Evolutionary conservation across 2,797 vertebrate genomes (phyloP).

Genomic region (Trematomus bernacchii): DNA sequence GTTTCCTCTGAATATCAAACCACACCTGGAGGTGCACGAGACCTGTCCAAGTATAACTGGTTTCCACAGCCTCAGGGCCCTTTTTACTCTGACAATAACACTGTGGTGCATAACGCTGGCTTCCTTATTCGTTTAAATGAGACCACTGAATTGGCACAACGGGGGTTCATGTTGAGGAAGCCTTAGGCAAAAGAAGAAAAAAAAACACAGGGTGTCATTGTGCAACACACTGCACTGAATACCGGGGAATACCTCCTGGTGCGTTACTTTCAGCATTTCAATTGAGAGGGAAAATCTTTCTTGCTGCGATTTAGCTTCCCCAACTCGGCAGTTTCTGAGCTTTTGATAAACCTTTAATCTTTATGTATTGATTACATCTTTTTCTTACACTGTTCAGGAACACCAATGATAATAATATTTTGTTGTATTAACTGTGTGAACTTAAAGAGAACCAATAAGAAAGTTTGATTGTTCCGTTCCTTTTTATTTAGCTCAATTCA

Average conservation of each 20-base stretch:
- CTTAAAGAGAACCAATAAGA: not conserved
- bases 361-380: conserved; percentile 32
- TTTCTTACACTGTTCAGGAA: conserved; percentile 14
- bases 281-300: not conserved
- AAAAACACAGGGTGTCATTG: conserved; percentile 8
- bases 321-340: conserved; percentile 1
- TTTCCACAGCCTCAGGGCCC: conserved; percentile 42
- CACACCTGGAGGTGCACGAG: conserved; percentile 52
- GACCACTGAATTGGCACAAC: conserved; percentile 15
- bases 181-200: conserved; percentile 14
- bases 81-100: conserved; percentile 37
- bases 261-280: conserved; percentile 14
- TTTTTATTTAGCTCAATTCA: not conserved
- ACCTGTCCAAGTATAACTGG: conserved; percentile 41
- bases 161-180: conserved; percentile 7
- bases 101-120: not conserved
- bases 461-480: not conserved
- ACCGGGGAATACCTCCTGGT: not conserved
- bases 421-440: not conserved
- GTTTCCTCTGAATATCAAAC: conserved; percentile 50
- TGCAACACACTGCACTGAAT: not conserved
- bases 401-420: not conserved
- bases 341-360: conserved; percentile 40
- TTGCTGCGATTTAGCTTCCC: not conserved
- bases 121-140: conserved; percentile 52